Base-by-base conservation (phyloP, 1,140 invertebrate genomes). In the Heterodera carotae region DNA sequence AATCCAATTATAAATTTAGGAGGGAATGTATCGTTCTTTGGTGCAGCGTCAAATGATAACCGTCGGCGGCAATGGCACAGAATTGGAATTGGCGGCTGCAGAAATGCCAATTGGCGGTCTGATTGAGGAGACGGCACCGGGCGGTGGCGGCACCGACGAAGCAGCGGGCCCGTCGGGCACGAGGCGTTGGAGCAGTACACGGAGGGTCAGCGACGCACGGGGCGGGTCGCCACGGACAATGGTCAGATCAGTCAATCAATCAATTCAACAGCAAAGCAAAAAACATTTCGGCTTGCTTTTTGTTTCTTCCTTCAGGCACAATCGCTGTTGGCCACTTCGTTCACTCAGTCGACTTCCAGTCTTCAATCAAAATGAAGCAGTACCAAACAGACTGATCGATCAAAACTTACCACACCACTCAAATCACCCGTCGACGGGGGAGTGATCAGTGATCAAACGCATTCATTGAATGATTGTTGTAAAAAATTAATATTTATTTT, bases 301-400 rank as follows among this genome's bases (percentile, higher is more conserved):
- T 22, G 29, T 62, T 2, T 62, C 48, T 25, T 73, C 64, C 39
- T 27, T 15, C 33, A 74, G 82, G 82, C 82, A 0, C 82, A 83
- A 67, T 82, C 80, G 29, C 64, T 83, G 25, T 39, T 83, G 39
- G 82, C 83, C 4, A 83, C 82, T 18, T 76, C 71, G 18, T 83
- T 83, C 64, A 82, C 79, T 2, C 83, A 84, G 15, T 84, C 82
- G 15, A 84, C 83, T 34, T 84, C 82, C n/a, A 82, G 78, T 60
- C 67, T 83, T 12, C 83, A 84, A 64, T 83, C 82, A 7, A 83
- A 83, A 75, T 83, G 71, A 76, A 12, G 25, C 27, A 29, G 12
- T 12, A 43, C 48, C 12, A 15, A 56, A 56, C 7, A 43, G 12
- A 56, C 18, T 56, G 12, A 56, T 22, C 48, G 48, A 56, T 56